Conservation (phyloP, 2,888 invertebrate species). For the Lepetodrilus schrolli region DNA sequence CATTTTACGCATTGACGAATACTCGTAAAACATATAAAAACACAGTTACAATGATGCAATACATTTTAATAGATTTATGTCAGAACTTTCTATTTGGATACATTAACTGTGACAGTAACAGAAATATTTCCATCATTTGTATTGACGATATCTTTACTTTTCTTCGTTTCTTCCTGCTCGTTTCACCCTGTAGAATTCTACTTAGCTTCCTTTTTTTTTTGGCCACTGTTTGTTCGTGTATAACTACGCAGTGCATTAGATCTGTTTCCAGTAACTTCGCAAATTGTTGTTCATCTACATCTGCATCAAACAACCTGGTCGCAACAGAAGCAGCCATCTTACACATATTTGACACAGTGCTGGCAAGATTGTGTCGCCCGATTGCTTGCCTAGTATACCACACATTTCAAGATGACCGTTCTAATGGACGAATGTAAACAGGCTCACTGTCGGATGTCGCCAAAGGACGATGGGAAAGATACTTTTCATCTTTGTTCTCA, state of each 20-base stretch:
- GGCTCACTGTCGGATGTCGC: too few relatives aligned
- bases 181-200: not conserved
- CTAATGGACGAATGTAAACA: slow-evolving; percentile 24
- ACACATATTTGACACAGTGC: slow-evolving; percentile 18
- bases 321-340: slow-evolving; percentile 23
- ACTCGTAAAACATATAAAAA: too few relatives aligned
- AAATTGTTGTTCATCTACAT: slow-evolving; percentile 30
- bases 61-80: too few relatives aligned
- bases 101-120: not conserved
- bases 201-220: slow-evolving; percentile 26
- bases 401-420: not conserved
- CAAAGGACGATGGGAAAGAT: not conserved
- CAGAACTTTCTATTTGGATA: not conserved
- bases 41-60: too few relatives aligned
- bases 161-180: not conserved
- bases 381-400: not conserved
- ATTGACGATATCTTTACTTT: not conserved
- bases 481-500: not conserved
- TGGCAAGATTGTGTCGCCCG: slow-evolving; percentile 3
- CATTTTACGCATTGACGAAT: too few relatives aligned
- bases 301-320: slow-evolving; percentile 28
- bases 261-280: slow-evolving; percentile 16
- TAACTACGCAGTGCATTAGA: slow-evolving; percentile 22
- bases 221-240: not conserved
- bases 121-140: not conserved